Evolutionary conservation across 2,797 vertebrate species (phyloP).

Genomic region (Vespertilio murinus): DNA sequence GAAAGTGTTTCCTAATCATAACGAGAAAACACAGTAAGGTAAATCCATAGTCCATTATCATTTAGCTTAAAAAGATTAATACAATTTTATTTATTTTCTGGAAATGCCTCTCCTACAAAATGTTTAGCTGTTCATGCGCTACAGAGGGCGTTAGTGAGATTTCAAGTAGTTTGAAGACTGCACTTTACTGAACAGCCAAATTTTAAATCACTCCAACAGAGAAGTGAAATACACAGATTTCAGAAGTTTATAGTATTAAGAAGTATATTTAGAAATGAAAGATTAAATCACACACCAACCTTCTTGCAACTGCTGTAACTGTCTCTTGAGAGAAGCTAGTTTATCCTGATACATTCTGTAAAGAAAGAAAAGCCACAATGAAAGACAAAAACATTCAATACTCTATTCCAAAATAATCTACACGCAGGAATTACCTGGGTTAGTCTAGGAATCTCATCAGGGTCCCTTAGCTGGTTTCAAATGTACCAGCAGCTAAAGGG

Average conservation of each 20-base stretch:
- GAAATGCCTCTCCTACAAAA: not conserved
- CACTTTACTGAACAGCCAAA: not conserved
- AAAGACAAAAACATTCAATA: not conserved
- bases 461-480: not conserved
- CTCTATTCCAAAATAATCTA: not conserved
- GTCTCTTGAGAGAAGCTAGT: constrained; percentile 95
- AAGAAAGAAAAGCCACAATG: not conserved
- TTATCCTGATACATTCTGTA: constrained; percentile 99
- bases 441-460: not conserved
- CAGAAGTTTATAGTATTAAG: not conserved
- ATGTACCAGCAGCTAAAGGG: not conserved
- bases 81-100: not conserved
- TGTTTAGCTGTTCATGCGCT: not conserved
- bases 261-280: not conserved
- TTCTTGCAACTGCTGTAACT: constrained; percentile 97
- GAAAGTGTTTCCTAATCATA: not conserved
- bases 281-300: constrained; percentile 83
- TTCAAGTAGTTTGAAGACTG: not conserved
- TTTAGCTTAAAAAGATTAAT: not conserved
- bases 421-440: not conserved
- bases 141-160: not conserved
- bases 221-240: not conserved
- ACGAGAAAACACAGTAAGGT: not conserved
- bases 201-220: not conserved
- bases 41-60: not conserved